Conservation (phyloP, 2,797 vertebrate species). For the Pogoniulus pusillus region DNA sequence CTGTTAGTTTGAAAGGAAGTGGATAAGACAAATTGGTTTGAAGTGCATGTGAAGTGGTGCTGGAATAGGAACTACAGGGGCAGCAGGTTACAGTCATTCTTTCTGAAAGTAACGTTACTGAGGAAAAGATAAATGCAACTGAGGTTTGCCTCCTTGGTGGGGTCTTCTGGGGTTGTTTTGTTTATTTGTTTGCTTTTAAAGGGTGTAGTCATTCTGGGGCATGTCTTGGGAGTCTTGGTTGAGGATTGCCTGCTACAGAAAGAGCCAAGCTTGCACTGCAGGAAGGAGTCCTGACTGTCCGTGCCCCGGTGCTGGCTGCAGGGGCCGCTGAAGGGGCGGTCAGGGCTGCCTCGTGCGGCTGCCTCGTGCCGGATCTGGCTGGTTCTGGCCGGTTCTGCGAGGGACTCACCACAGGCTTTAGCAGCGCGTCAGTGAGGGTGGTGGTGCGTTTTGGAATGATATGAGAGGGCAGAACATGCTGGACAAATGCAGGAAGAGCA, state of each 20-base stretch:
- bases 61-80: neutral
- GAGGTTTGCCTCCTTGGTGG: neutral
- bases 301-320: fast-evolving
- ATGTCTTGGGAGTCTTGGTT: neutral
- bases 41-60: fast-evolving
- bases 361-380: fast-evolving
- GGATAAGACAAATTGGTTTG: neutral
- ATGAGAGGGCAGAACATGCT: neutral
- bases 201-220: neutral
- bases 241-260: fast-evolving
- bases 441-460: fast-evolving
- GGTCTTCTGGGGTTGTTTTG: neutral
- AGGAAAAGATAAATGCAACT: neutral
- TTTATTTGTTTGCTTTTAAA: neutral
- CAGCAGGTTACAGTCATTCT: neutral
- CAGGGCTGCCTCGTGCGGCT: fast-evolving
- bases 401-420: neutral
- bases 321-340: neutral
- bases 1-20: neutral
- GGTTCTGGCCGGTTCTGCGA: neutral
- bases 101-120: neutral
- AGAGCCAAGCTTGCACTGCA: fast-evolving
- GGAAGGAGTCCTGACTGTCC: fast-evolving
- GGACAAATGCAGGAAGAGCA: neutral
- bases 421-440: fast-evolving